These are phyloP conservation scores for Ctena decussata DNA, from an alignment of 2,888 invertebrate species.

Conservation along the genomic window DNA sequence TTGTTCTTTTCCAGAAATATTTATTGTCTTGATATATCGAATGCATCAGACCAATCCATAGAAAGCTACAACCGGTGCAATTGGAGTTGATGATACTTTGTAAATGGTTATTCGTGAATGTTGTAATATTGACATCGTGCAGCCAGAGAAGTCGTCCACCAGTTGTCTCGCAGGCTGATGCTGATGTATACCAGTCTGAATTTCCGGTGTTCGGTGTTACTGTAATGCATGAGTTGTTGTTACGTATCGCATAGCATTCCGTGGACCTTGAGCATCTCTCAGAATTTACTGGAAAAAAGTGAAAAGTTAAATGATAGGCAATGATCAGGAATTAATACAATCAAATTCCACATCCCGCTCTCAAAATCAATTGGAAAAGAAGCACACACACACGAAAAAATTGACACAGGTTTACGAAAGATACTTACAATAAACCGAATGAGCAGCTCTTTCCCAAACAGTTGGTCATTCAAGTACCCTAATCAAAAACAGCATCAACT, in stretches of 20 bases:
- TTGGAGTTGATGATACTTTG: background rate
- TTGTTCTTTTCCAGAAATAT: conserved; percentile 4
- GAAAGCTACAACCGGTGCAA: background rate
- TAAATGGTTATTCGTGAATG: background rate
- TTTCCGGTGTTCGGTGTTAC: background rate
- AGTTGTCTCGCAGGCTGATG: background rate
- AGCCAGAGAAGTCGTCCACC: background rate
- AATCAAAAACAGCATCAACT: too few species aligned
- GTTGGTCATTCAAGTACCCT: too few species aligned
- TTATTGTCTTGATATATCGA: background rate
- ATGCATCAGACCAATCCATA: background rate
- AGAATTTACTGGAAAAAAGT: background rate
- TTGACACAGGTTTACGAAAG: too few species aligned
- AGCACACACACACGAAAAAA: too few species aligned
- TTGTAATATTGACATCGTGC: background rate
- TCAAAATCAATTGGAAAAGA: too few species aligned
- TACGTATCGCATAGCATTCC: background rate
- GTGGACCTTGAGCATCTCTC: background rate
- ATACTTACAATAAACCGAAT: too few species aligned
- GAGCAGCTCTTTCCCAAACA: too few species aligned
- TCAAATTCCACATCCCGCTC: too few species aligned
- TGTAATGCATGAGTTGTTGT: background rate
- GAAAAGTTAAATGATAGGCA: too few species aligned
- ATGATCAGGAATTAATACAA: too few species aligned
- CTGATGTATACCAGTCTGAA: background rate